Percentiles rank a stretch among this genome's conserved stretches.
These are phyloP conservation scores for Dunckerocampus dactyliophorus DNA, from an alignment of 2,113 vertebrate species.

Conservation along the genomic window DNA sequence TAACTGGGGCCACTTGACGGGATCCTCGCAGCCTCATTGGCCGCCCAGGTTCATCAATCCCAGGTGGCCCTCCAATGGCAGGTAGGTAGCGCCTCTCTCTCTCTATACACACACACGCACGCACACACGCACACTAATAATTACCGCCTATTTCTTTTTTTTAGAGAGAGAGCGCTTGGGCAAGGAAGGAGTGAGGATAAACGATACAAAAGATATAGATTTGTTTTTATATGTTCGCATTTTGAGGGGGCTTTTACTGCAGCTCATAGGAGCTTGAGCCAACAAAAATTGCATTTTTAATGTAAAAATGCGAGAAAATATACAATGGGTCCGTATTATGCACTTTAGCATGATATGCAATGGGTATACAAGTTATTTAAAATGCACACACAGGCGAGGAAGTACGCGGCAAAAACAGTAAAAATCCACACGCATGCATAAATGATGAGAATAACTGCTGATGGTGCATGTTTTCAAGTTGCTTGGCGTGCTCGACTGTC, in stretches of 20 bases:
- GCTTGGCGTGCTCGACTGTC: too few species aligned
- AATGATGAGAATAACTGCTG: too few species aligned
- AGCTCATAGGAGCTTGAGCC: not conserved
- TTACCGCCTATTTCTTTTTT: conserved; percentile 63
- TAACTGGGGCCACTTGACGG: conserved; percentile 79
- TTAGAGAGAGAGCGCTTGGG: conserved; percentile 33
- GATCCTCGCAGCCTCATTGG: conserved; percentile 78
- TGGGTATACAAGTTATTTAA: too few species aligned
- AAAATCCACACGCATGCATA: too few species aligned
- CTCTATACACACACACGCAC: too few species aligned
- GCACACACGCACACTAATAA: conserved; percentile 48
- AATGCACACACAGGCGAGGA: too few species aligned
- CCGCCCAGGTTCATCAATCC: conserved; percentile 78
- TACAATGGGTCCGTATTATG: not conserved
- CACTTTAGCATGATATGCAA: not conserved
- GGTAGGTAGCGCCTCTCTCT: conserved; percentile 71
- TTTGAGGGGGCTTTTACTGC: not conserved
- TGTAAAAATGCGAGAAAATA: not conserved
- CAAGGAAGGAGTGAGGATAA: conserved; percentile 35
- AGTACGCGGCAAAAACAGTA: too few species aligned
- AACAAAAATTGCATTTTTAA: not conserved
- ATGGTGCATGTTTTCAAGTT: too few species aligned
- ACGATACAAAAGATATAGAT: conserved; percentile 24
- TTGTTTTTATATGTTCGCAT: conserved; percentile 10
- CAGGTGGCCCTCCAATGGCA: conserved; percentile 72